Base-by-base conservation (phyloP, 2,113 vertebrate species). In the Circaetus gallicus region DNA sequence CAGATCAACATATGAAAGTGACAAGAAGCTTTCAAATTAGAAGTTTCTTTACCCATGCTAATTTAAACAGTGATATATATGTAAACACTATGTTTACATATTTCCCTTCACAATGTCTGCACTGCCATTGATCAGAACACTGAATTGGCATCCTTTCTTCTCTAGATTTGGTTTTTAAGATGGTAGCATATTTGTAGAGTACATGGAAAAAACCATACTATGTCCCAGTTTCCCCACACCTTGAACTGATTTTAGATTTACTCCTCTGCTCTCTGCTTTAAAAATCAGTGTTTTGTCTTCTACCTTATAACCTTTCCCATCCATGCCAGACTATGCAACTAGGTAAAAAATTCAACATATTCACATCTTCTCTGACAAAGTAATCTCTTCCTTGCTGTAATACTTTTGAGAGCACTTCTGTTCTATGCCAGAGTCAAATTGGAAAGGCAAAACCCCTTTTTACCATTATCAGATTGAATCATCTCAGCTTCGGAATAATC, bases 81-180 rank as follows among this genome's bases (percentile, higher is more conserved):
- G 92, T 96, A 94, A 97, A 94, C 95, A 78, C 56, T 69, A 42
- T 89, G 88, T 95, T 95, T 92, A 95, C 89, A 52, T 82, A 92
- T 77, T 86, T 84, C 61, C 59, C 58, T 95, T 86, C 86, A 81
- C 71, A 84, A 38, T 66, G 59, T 78, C 87, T 96, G 82, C 69
- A 73, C 52, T 94, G 56, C 36, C 11, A 4, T 56, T 86, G 56
- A 93, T 67, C 69, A 71, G 63, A 89, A 86, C 63, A 74, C 72
- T 78, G n/a, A 77, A 69, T 7, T 79, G 82, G 50, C 71, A 86
- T 43, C 36, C 15, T 49, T 79, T 53, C 63, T 86, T 81, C 71
- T 89, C 63, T n/a, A 16, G 29, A 45, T 81, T 70, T 69, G 20
- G 0, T 14, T 61, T 93, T 70, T 74, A 83, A 90, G 36, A 72